These are phyloP conservation scores for Cairina moschata DNA, from an alignment of 2,113 vertebrate genomes.

Conservation along the genomic window DNA sequence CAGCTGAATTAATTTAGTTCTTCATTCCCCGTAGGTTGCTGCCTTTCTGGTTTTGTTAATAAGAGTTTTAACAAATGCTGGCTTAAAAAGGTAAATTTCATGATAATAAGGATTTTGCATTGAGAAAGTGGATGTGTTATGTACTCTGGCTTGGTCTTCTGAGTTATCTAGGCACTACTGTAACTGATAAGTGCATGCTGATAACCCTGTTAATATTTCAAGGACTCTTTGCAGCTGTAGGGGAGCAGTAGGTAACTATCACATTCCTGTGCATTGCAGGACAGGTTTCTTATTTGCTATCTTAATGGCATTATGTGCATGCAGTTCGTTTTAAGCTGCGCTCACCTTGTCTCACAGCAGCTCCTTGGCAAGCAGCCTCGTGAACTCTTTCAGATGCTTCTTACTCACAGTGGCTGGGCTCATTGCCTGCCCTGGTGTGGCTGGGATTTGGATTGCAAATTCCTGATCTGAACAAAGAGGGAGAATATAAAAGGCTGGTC, in stretches of 20 bases:
- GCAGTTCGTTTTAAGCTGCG: neutral
- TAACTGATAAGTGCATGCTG: conserved; percentile 40
- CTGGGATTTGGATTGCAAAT: conserved; percentile 67
- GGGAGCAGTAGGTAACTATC: neutral
- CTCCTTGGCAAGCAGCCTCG: conserved; percentile 39
- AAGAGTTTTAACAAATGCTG: neutral
- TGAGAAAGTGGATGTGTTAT: neutral
- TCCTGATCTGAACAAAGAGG: conserved; percentile 32
- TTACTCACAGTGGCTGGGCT: conserved; percentile 20
- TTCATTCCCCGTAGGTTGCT: neutral
- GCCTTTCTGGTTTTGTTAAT: neutral
- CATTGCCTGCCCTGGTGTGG: neutral
- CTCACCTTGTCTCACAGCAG: neutral
- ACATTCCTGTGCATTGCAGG: conserved; percentile 48
- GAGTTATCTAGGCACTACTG: conserved; percentile 47
- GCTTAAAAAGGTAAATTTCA: neutral
- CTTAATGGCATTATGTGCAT: conserved; percentile 2
- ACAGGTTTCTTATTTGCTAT: conserved; percentile 51
- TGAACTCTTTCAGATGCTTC: neutral
- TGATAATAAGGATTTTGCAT: neutral
- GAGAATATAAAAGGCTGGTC: conserved; percentile 15
- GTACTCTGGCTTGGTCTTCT: neutral
- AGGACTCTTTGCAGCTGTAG: conserved; percentile 31
- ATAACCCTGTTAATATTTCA: conserved; percentile 70
- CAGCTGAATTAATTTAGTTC: neutral